Evolutionary conservation across 2,888 invertebrate species (phyloP).

Genomic region (Chymomyza procnemis): DNA sequence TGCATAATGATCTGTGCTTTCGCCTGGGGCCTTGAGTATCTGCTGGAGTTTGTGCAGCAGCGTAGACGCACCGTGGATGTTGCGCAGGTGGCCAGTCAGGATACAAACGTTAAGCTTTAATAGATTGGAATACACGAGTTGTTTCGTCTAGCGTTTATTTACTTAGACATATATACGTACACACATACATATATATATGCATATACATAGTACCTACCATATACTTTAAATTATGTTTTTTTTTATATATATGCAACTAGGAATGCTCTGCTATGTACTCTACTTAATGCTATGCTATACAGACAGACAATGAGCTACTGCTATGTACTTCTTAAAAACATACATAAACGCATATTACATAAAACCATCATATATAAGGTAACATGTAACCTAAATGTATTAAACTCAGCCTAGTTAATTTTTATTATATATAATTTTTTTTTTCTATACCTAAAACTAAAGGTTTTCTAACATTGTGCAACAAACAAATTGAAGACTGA

Average conservation of each 20-base stretch:
- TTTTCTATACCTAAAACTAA: neutral
- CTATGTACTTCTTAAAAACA: neutral
- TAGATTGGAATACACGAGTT: neutral
- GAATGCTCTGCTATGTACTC: slow-evolving; percentile 12
- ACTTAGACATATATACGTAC: neutral
- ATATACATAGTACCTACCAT: neutral
- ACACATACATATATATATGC: neutral
- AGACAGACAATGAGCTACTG: neutral
- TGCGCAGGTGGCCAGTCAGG: slow-evolving; percentile 42
- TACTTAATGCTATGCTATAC: slow-evolving; percentile 36
- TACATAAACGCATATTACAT: neutral
- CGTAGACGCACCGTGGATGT: slow-evolving; percentile 63
- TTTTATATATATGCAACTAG: neutral
- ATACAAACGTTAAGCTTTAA: slow-evolving; percentile 57
- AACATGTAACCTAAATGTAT: slow-evolving; percentile 17
- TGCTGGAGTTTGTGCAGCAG: slow-evolving; percentile 62
- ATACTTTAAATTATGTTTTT: slow-evolving; percentile 5
- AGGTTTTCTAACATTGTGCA: too few relatives aligned
- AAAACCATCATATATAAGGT: neutral
- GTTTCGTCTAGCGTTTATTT: neutral
- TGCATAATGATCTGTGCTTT: slow-evolving; percentile 84
- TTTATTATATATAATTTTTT: slow-evolving; percentile 12
- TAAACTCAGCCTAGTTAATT: slow-evolving; percentile 33
- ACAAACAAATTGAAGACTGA: too few relatives aligned
- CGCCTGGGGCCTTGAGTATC: slow-evolving; percentile 84